Evolutionary conservation across 2,113 vertebrate species (phyloP).

Genomic region (Catharus bicknelli): DNA sequence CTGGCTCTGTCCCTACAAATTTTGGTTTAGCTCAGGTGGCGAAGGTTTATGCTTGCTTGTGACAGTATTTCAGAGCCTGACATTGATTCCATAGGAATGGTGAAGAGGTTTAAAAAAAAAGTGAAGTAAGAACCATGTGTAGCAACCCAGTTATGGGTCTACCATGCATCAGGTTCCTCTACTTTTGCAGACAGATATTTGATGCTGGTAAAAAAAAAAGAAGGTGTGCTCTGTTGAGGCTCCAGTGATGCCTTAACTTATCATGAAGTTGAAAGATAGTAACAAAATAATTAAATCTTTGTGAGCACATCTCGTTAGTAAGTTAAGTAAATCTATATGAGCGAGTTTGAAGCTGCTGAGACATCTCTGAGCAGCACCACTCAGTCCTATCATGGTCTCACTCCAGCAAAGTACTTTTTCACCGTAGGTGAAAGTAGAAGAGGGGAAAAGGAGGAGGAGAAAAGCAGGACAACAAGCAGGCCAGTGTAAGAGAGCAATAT

Average conservation of each 20-base stretch:
- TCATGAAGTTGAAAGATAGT: neutral
- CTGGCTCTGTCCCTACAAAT: neutral
- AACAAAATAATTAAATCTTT: conserved; percentile 1
- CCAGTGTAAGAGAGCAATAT: neutral
- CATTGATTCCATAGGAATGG: neutral
- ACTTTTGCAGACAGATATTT: neutral
- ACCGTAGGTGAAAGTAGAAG: neutral
- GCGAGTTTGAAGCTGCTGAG: neutral
- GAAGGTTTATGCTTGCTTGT: neutral
- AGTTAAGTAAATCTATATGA: neutral
- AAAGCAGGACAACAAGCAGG: neutral
- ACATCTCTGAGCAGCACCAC: neutral
- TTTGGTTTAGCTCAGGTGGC: neutral
- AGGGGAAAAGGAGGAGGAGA: neutral
- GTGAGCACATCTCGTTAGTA: neutral
- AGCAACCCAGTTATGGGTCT: neutral
- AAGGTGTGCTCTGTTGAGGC: neutral
- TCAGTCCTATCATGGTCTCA: neutral
- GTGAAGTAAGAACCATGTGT: neutral
- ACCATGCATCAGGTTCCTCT: neutral
- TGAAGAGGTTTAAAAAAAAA: neutral
- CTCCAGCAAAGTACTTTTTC: neutral
- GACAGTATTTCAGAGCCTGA: neutral
- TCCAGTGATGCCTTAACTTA: neutral
- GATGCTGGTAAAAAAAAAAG: neutral